phyloP scores from a whole-genome alignment of 2,888 invertebrate species.

The Harmothoe impar region DNA sequence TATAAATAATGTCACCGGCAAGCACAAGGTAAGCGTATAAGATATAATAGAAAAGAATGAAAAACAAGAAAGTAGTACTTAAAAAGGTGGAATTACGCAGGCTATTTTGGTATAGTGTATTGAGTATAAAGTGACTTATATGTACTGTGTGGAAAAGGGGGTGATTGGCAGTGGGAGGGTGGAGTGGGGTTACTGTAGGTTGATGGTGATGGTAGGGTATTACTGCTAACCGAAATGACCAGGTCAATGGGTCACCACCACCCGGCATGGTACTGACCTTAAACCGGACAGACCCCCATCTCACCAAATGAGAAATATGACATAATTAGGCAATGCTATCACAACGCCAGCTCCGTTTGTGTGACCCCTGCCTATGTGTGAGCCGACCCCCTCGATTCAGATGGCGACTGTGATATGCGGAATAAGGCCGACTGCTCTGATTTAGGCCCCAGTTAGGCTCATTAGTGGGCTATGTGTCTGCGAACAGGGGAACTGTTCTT shows the following conservation, averaged over 20 bases:
- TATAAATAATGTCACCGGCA: no score
- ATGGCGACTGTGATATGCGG: slow-evolving; percentile 26
- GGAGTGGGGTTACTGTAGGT: no score
- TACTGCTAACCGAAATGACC: slow-evolving; percentile 19
- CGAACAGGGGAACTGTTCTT: not conserved
- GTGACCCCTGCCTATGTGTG: not conserved
- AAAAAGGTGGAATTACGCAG: no score
- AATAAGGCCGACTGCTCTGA: not conserved
- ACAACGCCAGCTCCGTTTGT: not conserved
- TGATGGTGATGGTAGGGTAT: not conserved
- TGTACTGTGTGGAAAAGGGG: no score
- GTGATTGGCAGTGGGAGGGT: no score
- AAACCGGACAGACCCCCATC: not conserved
- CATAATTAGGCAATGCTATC: slow-evolving; percentile 38
- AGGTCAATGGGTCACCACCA: not conserved
- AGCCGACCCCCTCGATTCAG: not conserved
- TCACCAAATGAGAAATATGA: slow-evolving; percentile 18
- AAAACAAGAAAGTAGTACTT: no score
- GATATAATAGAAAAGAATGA: no score
- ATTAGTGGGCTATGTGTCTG: not conserved
- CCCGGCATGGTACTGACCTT: not conserved
- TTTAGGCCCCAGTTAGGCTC: slow-evolving; percentile 14
- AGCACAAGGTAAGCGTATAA: no score
- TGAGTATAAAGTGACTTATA: no score
- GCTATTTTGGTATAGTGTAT: no score